These are phyloP conservation scores for Upupa epops DNA, from an alignment of 2,113 vertebrate genomes.

Conservation along the genomic window DNA sequence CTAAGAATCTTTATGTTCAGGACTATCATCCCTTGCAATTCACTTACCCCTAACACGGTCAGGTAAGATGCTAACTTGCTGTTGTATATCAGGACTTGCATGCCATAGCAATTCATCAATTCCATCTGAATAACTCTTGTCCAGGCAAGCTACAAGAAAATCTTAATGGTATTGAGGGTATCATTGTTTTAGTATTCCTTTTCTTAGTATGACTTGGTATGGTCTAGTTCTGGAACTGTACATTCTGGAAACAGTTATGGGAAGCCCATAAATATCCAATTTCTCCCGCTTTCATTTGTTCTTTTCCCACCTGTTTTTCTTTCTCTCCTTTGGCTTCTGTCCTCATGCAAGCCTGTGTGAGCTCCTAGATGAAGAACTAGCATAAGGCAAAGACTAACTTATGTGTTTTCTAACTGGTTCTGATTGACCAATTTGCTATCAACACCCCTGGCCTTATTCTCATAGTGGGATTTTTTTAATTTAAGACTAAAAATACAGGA, in stretches of 20 bases:
- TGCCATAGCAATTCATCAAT: neutral
- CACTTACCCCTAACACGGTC: neutral
- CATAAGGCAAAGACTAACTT: neutral
- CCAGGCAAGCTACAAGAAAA: neutral
- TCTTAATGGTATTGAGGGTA: neutral
- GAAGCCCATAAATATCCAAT: neutral
- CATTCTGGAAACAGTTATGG: neutral
- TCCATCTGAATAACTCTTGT: neutral
- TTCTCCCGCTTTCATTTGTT: neutral
- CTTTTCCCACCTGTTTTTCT: neutral
- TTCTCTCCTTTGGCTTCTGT: neutral
- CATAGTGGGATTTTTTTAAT: neutral
- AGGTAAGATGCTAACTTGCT: constrained; percentile 16
- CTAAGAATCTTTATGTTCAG: constrained; percentile 3
- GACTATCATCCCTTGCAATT: neutral
- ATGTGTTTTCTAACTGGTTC: neutral
- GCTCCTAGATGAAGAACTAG: neutral
- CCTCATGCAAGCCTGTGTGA: neutral
- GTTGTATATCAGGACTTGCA: constrained; percentile 3
- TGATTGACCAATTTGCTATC: neutral
- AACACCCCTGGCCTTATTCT: neutral
- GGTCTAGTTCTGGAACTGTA: constrained; percentile 17
- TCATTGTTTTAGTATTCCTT: no score
- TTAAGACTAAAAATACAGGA: neutral
- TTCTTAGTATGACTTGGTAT: neutral